These are phyloP conservation scores for Oceanodroma tethys DNA, from an alignment of 2,113 vertebrate genomes.

Conservation along the genomic window DNA sequence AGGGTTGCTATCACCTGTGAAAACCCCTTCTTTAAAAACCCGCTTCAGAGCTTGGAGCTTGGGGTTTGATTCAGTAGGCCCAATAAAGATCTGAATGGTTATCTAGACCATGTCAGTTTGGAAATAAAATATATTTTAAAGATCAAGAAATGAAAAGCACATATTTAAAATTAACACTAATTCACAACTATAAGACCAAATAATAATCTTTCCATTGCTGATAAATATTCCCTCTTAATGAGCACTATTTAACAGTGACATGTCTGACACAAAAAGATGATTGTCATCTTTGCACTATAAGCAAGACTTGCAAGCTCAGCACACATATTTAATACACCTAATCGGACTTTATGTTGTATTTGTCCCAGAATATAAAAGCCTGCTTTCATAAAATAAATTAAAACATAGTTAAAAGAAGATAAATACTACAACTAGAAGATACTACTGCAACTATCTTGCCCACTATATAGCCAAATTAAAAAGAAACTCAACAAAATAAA, in stretches of 20 bases:
- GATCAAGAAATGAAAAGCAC: background rate
- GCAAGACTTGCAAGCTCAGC: background rate
- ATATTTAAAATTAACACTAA: background rate
- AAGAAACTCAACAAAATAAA: background rate
- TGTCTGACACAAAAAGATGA: background rate
- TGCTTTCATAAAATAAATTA: background rate
- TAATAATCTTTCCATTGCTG: background rate
- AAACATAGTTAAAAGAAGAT: background rate
- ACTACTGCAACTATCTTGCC: background rate
- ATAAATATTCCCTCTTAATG: background rate
- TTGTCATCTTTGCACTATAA: background rate
- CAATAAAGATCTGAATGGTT: background rate
- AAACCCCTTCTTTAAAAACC: background rate
- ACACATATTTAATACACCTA: background rate
- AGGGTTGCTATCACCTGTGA: background rate
- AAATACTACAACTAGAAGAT: background rate
- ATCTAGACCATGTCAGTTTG: background rate
- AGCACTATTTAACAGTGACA: background rate
- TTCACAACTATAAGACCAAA: background rate
- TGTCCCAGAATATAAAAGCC: background rate
- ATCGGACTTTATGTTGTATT: background rate
- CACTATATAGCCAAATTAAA: background rate
- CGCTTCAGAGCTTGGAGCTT: background rate
- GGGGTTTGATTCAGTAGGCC: background rate
- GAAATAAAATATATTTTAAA: background rate